Conservation (phyloP, 1,140 invertebrate genomes). For the Scaptomyza pallida region DNA sequence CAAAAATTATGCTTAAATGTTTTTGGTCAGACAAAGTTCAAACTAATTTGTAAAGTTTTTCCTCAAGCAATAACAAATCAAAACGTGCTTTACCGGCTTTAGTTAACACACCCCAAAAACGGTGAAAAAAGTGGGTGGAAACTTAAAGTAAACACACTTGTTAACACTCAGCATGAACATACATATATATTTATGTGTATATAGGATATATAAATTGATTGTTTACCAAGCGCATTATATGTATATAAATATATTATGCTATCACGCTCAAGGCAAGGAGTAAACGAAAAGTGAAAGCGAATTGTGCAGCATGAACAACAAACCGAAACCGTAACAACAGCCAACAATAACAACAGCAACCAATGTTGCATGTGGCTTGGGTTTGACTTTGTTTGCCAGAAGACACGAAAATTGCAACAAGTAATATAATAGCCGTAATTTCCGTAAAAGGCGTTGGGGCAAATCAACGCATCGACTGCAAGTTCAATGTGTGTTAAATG, state of each 20-base stretch:
- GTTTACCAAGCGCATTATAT: not conserved
- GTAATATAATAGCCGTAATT: conserved; percentile 48
- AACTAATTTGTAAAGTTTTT: not conserved
- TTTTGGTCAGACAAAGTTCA: not conserved
- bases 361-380: conserved; percentile 16
- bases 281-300: conserved; percentile 70
- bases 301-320: conserved; percentile 16
- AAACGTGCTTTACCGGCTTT: not conserved
- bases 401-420: conserved; percentile 75
- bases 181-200: not conserved
- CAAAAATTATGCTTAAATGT: too few relatives aligned
- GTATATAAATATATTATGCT: conserved; percentile 21
- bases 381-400: conserved; percentile 38
- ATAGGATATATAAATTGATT: conserved; percentile 18
- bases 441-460: conserved; percentile 71
- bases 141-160: not conserved
- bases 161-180: not conserved
- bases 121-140: not conserved
- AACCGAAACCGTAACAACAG: conserved; percentile 6
- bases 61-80: not conserved
- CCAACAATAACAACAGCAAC: not conserved
- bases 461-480: conserved; percentile 61
- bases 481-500: conserved; percentile 69
- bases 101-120: not conserved
- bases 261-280: not conserved